These are phyloP conservation scores for Brienomyrus brachyistius DNA, from an alignment of 2,113 vertebrate genomes.

Conservation along the genomic window DNA sequence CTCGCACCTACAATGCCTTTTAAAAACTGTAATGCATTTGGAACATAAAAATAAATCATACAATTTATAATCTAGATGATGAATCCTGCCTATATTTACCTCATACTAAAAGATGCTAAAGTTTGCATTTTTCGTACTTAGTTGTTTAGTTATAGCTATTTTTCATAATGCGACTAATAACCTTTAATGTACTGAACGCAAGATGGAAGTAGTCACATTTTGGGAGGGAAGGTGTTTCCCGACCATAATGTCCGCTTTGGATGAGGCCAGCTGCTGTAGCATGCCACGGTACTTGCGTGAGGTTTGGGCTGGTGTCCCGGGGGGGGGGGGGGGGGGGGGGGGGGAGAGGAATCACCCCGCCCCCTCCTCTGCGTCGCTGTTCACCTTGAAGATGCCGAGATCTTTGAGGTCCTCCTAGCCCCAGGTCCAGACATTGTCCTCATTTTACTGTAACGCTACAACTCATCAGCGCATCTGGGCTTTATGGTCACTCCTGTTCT, in stretches of 20 bases:
- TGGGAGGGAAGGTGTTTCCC: neutral
- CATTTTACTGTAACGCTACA: neutral
- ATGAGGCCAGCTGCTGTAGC: neutral
- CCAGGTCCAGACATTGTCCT: neutral
- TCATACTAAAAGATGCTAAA: neutral
- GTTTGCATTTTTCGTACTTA: neutral
- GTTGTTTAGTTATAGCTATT: neutral
- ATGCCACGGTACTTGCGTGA: neutral
- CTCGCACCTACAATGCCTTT: neutral
- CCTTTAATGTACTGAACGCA: neutral
- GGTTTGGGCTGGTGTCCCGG: neutral
- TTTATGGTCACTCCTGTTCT: neutral
- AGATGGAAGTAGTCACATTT: neutral
- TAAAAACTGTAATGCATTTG: neutral
- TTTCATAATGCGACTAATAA: neutral
- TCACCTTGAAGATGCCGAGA: neutral
- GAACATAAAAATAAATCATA: neutral
- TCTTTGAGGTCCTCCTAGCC: neutral
- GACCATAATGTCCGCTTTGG: neutral
- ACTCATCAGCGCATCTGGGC: neutral
- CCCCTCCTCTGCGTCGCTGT: neutral
- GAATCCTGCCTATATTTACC: neutral
- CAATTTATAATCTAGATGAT: neutral
- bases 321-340: too few species aligned
- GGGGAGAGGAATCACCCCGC: neutral